A percentile compares a stretch with the other conserved stretches of the same genome.
Conservation (phyloP, 2,888 invertebrate species). For the Alentia gelatinosa region DNA sequence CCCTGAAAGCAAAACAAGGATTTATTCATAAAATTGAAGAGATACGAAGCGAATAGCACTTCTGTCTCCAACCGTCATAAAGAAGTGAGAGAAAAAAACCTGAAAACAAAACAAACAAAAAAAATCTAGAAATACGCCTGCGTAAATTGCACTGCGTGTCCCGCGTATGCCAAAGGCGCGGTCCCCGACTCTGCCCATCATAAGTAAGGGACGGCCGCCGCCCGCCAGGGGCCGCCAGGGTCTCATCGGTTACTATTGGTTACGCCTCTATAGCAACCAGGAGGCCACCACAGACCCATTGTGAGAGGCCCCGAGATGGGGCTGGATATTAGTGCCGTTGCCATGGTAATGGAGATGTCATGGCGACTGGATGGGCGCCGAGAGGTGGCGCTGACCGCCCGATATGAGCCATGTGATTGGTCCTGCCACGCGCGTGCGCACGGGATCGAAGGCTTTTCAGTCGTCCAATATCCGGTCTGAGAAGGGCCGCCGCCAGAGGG, state of each 20-base stretch:
- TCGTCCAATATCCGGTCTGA: not conserved
- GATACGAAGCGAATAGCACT: too few relatives aligned
- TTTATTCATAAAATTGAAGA: too few relatives aligned
- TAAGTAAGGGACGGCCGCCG: not conserved
- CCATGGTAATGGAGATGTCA: conserved; percentile 21
- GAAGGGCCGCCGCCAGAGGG: not conserved
- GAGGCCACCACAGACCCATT: not conserved
- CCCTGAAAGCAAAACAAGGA: too few relatives aligned
- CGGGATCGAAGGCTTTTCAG: not conserved
- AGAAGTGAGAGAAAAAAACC: too few relatives aligned
- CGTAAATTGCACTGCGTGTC: too few relatives aligned
- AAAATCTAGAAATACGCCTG: too few relatives aligned
- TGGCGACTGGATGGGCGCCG: not conserved
- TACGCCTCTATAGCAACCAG: not conserved
- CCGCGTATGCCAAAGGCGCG: not conserved
- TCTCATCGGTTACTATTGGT: not conserved
- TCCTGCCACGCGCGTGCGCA: not conserved
- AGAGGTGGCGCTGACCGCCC: not conserved
- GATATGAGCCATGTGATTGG: not conserved
- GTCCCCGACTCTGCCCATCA: not conserved
- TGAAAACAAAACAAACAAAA: too few relatives aligned
- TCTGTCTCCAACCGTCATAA: too few relatives aligned
- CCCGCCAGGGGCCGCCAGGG: not conserved
- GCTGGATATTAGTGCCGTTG: not conserved
- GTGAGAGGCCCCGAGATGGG: not conserved